Base-by-base conservation (phyloP, 2,113 vertebrate genomes). In the Drymodes brunneopygia region DNA sequence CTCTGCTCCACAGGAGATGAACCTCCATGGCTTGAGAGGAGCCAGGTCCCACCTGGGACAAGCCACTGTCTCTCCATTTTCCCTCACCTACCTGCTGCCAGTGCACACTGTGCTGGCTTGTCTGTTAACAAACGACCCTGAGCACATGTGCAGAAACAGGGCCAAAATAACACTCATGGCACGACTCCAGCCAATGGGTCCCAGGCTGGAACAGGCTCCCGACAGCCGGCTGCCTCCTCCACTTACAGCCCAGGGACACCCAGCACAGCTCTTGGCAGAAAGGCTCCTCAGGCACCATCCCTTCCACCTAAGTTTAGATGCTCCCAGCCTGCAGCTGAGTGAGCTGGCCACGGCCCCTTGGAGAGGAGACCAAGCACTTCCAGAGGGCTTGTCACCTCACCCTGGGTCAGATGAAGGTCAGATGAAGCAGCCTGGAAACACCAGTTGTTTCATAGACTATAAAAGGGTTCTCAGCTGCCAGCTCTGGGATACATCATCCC, bases 71-170 rank as follows among this genome's bases (percentile, higher is more conserved):
- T 58, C 56, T 53, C 28, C 15, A 33, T 54, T 77, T 65, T 27
- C 54, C 25, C 27, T 50, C 0, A 0, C 0, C 0, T 16, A 28
- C 29, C 27, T 3, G 0, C 25, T 86, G 62, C 50, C 58, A 28
- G 35, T 2, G 27, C 21, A 3, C 7, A 33, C 80, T 66, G 54
- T 58, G 28, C 91, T 66, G 45, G 21, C 21, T 61, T 8, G 10
- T 31, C 58, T 66, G 56, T 4, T 58, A 50, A 29, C 48, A 69
- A 73, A 86, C 35, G 44, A 58, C 54, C 64, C 44, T 1, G 16
- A 92, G 38, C 88, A 78, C 75, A 48, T 25, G 67, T 81, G 40
- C 51, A 67, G 86, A 56, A 84, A 19, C 45, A 61, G 42, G 42
- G 60, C 24, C 38, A 71, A 81, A 90, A 45, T 56, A 80, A 80